Evolutionary conservation across 2,113 vertebrate species (phyloP).

Genomic region (Arenaria interpres): DNA sequence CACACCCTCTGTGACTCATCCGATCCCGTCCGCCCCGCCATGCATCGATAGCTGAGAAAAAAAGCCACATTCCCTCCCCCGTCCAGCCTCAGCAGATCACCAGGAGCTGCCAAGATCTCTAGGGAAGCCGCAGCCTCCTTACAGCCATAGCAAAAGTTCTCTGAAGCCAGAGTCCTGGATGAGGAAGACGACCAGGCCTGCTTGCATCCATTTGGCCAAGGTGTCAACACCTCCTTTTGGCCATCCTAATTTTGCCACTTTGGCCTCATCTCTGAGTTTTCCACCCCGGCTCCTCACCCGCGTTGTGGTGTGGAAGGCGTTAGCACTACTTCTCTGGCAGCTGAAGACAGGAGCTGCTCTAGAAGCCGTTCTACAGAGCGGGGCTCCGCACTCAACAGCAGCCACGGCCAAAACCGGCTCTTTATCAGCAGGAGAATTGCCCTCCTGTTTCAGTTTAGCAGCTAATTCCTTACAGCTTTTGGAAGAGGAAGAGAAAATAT

Average conservation of each 20-base stretch:
- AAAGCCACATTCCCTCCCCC: background rate
- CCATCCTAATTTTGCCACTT: background rate
- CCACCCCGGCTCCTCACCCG: accelerated
- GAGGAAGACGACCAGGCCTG: background rate
- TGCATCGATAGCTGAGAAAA: background rate
- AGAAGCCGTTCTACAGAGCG: background rate
- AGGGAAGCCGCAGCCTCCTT: background rate
- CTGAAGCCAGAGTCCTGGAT: background rate
- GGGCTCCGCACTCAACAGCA: background rate
- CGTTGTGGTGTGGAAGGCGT: background rate
- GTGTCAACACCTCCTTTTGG: background rate
- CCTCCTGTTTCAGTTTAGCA: slow-evolving; percentile 64
- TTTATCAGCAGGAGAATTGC: slow-evolving; percentile 50
- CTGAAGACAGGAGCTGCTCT: background rate
- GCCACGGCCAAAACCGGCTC: background rate
- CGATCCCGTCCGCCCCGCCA: accelerated
- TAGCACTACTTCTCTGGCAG: background rate
- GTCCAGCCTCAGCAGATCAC: background rate
- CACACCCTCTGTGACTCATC: background rate
- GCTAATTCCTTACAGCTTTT: slow-evolving; percentile 64
- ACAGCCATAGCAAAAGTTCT: background rate
- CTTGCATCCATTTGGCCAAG: background rate
- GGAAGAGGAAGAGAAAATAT: slow-evolving; percentile 62
- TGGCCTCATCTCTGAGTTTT: background rate
- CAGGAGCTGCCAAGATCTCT: background rate